Conservation (phyloP, 2,888 invertebrate species). For the Macrosiphum euphorbiae region DNA sequence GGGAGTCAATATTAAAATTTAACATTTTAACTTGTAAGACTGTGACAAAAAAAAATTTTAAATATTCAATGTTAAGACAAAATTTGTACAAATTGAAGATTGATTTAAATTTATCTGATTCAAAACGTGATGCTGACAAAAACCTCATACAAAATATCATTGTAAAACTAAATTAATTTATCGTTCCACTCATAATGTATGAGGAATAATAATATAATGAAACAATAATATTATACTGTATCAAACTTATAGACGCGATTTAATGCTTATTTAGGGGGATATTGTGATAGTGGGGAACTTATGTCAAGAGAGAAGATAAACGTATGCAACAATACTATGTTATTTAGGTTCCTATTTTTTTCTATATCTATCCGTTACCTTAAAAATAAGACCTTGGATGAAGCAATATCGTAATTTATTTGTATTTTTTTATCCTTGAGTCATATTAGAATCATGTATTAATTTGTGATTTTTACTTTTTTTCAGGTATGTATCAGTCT, state of each 20-base stretch:
- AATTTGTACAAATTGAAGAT: neutral
- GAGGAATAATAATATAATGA: neutral
- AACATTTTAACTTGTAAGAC: neutral
- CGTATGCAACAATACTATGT: neutral
- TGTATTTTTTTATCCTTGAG: neutral
- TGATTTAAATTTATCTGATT: neutral
- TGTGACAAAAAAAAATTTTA: neutral
- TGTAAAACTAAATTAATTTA: neutral
- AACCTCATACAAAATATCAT: neutral
- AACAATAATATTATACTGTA: neutral
- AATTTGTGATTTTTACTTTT: neutral
- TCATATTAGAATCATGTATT: neutral
- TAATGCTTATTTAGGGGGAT: neutral
- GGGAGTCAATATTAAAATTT: neutral
- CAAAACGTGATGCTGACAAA: neutral
- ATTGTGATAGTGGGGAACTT: neutral
- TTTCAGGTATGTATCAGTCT: conserved; percentile 3
- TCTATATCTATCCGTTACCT: accelerated
- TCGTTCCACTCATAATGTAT: neutral
- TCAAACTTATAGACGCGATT: neutral
- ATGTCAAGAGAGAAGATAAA: neutral
- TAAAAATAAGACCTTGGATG: neutral
- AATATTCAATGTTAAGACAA: neutral
- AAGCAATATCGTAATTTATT: neutral
- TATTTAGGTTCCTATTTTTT: neutral